A percentile compares a stretch with the other conserved stretches of the same genome.
phyloP scores from a whole-genome alignment of 2,113 vertebrate genomes.

The Athene cunicularia region DNA sequence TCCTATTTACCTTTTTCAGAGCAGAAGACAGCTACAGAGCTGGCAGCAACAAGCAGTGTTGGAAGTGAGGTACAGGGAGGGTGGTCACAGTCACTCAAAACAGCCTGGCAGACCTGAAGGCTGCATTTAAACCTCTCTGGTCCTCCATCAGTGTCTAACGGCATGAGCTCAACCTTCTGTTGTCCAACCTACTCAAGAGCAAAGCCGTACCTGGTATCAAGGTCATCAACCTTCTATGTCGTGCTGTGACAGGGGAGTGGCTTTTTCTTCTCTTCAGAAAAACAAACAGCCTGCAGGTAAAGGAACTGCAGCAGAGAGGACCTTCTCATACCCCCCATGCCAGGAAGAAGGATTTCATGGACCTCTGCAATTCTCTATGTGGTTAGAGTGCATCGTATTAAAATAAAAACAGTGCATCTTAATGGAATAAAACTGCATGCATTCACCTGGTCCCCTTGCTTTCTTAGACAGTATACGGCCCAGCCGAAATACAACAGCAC shows the following conservation, averaged over 20 bases:
- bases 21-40: neutral
- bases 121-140: neutral
- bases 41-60: neutral
- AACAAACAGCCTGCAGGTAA: neutral
- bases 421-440: neutral
- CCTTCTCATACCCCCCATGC: neutral
- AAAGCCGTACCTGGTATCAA: neutral
- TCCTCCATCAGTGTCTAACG: neutral
- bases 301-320: neutral
- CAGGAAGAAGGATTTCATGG: neutral
- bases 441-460: constrained; percentile 88
- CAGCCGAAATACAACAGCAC: constrained; percentile 87
- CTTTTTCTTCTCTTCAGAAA: neutral
- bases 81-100: neutral
- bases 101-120: neutral
- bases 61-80: neutral
- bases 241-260: neutral
- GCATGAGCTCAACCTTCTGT: neutral
- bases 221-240: neutral
- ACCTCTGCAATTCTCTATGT: neutral
- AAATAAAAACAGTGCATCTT: neutral
- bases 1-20: neutral
- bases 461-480: constrained; percentile 83
- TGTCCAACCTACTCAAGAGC: neutral
- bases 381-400: neutral